These are phyloP conservation scores for Porphyrio hochstetteri DNA, from an alignment of 2,113 vertebrate species.

Conservation along the genomic window DNA sequence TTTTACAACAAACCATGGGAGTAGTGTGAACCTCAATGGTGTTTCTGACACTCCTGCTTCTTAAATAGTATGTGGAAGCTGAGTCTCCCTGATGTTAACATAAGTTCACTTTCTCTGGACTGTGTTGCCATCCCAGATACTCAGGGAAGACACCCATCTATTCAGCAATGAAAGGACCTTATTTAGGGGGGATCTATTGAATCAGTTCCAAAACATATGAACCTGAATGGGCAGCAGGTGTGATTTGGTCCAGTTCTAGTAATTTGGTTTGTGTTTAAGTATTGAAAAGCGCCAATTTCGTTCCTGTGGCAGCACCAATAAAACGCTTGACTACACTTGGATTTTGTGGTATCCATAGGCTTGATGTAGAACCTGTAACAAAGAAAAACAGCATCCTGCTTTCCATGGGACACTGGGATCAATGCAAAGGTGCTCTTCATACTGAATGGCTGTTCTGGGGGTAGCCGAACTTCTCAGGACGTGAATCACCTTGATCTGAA, in stretches of 20 bases:
- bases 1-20: neutral
- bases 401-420: fast-evolving
- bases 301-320: neutral
- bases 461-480: neutral
- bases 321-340: neutral
- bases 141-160: neutral
- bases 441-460: neutral
- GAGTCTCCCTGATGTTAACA: neutral
- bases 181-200: neutral
- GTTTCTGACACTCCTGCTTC: neutral
- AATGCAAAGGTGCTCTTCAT: neutral
- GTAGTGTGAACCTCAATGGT: neutral
- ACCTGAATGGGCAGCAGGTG: neutral
- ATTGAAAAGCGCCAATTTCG: fast-evolving
- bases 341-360: neutral
- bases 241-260: neutral
- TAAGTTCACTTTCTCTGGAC: neutral
- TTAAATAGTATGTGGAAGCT: neutral
- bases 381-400: neutral
- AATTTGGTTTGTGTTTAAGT: neutral
- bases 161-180: neutral
- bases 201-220: neutral
- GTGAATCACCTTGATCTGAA: neutral
- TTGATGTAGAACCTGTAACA: neutral
- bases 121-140: neutral